A percentile compares a stretch with the other conserved stretches of the same genome.
Evolutionary conservation across 2,888 invertebrate species (phyloP).

Genomic region (Perizoma affinitatum): DNA sequence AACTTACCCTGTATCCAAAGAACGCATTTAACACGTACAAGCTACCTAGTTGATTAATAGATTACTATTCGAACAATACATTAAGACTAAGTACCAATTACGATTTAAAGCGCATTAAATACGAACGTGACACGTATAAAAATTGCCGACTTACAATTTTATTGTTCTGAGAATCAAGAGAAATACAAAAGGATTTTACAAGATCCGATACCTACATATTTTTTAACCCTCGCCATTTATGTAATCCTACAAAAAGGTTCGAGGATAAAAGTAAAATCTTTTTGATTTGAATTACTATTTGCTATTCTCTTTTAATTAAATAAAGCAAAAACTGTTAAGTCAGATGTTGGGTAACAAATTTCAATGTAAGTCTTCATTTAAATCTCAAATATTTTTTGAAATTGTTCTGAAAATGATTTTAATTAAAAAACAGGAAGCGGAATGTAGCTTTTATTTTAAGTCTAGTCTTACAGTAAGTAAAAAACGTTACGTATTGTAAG

Average conservation of each 20-base stretch:
- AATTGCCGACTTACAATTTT: conserved; percentile 25
- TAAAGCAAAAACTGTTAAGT: conserved; percentile 39
- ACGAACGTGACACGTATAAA: conserved; percentile 32
- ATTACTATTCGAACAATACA: conserved; percentile 31
- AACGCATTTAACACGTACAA: conserved; percentile 31
- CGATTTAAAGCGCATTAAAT: conserved; percentile 24
- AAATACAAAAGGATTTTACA: conserved; percentile 32
- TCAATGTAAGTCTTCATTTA: conserved; percentile 37
- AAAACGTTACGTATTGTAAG: too few relatives aligned
- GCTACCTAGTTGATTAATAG: conserved; percentile 14
- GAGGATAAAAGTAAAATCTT: conserved; percentile 37
- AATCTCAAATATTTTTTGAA: conserved; percentile 18
- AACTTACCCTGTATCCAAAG: conserved; percentile 48
- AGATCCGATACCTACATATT: conserved; percentile 21
- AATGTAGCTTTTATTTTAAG: background rate
- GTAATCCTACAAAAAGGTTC: conserved; percentile 29
- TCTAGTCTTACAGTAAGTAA: too few relatives aligned
- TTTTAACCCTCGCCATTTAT: conserved; percentile 26
- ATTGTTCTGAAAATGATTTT: background rate
- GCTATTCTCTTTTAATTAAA: conserved; percentile 49
- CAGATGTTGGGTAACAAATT: conserved; percentile 28
- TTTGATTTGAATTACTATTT: conserved; percentile 39
- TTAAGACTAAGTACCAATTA: conserved; percentile 28
- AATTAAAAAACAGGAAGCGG: background rate
- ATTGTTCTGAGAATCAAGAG: conserved; percentile 29